These are phyloP conservation scores for Protodeltote pygarga DNA, from an alignment of 2,888 invertebrate species.

Conservation along the genomic window DNA sequence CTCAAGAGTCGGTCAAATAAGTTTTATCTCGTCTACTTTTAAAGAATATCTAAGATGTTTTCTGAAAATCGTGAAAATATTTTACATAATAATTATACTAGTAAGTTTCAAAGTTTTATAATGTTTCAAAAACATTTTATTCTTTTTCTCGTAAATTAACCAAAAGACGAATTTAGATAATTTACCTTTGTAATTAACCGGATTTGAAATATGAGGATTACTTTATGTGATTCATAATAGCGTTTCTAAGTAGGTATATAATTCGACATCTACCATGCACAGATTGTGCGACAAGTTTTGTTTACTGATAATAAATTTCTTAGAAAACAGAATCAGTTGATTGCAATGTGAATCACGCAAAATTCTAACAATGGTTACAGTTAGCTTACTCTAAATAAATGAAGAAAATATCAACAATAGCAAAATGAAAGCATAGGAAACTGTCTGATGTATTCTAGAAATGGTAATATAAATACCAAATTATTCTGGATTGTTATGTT, in stretches of 20 bases:
- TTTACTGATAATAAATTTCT: slow-evolving; percentile 39
- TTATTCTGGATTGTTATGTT: too few species aligned
- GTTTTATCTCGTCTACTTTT: slow-evolving; percentile 15
- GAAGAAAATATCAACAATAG: slow-evolving; percentile 17
- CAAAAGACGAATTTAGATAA: too few species aligned
- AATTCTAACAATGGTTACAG: slow-evolving; percentile 43
- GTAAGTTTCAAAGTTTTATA: too few species aligned
- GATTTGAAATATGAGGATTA: neutral
- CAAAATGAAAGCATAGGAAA: slow-evolving; percentile 5
- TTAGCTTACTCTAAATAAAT: slow-evolving; percentile 30
- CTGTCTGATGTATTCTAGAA: neutral
- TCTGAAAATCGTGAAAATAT: neutral
- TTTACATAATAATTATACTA: neutral
- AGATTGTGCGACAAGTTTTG: slow-evolving; percentile 23
- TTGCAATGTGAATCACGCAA: slow-evolving; percentile 46
- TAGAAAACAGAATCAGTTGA: slow-evolving; percentile 45
- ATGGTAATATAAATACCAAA: too few species aligned
- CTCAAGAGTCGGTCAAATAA: slow-evolving; percentile 23
- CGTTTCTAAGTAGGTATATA: slow-evolving; percentile 8
- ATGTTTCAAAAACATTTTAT: too few species aligned
- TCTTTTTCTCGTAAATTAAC: too few species aligned
- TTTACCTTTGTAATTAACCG: neutral
- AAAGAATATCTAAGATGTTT: slow-evolving; percentile 4
- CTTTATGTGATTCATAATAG: slow-evolving; percentile 15
- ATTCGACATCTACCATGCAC: slow-evolving; percentile 15